Evolutionary conservation across 2,113 vertebrate species (phyloP), one percentile per base, ranked within the genome.

Genomic region (Vidua macroura): DNA sequence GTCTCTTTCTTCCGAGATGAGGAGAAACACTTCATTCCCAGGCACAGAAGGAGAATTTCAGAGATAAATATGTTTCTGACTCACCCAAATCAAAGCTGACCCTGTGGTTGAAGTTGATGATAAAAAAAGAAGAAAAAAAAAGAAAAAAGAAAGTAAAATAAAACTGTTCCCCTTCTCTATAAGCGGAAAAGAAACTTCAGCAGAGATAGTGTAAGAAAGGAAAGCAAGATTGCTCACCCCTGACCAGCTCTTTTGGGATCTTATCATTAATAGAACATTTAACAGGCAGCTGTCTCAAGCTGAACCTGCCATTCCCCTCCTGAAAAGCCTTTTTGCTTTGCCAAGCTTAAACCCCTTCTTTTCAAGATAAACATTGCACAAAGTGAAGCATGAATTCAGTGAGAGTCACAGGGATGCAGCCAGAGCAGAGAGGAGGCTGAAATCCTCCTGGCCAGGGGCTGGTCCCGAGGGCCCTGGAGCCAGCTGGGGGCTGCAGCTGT

Each of bases 61-160:
- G 86, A 96, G 86, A 95, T 95, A 95, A 94, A 91, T 87, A 77
- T 48, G 66, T 87, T 93, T 84, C 90, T 96, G 93, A 86, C 77
- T 96, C 90, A 84, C 83, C 1, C 49, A 82, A 94, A 96, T 95
- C 85, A 96, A 96, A 97, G 93, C 93, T 95, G 95, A 94, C 90
- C 77, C 83, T 44, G 60, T 81, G 76, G 79, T 27, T 93, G 75
- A 95, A 96, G 82, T 9, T 56, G n/a, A 21, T 84, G 93, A 96
- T 92, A 41, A 90, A 94, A 87, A 78, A 76, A 37, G 15, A 7
- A 7, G 30, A 24, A 49, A 24, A 49, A 35, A 86, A 19, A 55
- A 37, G 6, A 24, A 52, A 31, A 39, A 59, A 35, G 9, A 17
- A 84, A 87, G 31, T 23, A 60, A 84, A 84, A 78, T 58, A 74